A percentile compares a stretch with the other conserved stretches of the same genome.
phyloP scores from a whole-genome alignment of 2,113 vertebrate species.

The Sinocyclocheilus maitianheensis region DNA sequence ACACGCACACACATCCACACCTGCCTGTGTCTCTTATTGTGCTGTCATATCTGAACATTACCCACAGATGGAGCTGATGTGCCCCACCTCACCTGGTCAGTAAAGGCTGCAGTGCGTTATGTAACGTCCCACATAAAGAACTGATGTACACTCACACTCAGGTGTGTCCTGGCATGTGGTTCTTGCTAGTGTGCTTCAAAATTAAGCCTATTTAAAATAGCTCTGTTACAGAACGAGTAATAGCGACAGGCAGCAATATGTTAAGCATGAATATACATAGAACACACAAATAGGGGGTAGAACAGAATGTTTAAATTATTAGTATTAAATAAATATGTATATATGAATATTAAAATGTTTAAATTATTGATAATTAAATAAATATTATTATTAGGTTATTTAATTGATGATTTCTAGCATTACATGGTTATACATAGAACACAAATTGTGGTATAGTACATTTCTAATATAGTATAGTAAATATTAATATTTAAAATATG shows the following conservation, averaged over 20 bases:
- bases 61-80: constrained; percentile 58
- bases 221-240: neutral
- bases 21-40: neutral
- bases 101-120: constrained; percentile 32
- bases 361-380: neutral
- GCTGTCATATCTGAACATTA: constrained; percentile 43
- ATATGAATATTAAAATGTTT: neutral
- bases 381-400: neutral
- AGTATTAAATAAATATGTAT: neutral
- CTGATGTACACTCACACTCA: neutral
- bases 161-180: neutral
- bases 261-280: neutral
- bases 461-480: neutral
- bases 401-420: neutral
- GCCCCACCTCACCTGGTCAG: constrained; percentile 30
- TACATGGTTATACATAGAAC: neutral
- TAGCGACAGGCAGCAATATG: neutral
- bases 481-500: neutral
- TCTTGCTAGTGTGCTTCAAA: neutral
- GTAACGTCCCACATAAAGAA: constrained; percentile 29
- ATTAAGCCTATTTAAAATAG: neutral
- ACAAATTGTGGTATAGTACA: neutral
- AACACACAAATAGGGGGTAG: neutral
- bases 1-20: constrained; percentile 37
- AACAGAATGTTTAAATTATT: neutral